Conservation (phyloP, 1,140 invertebrate genomes). For the Parasteatoda tepidariorum region DNA sequence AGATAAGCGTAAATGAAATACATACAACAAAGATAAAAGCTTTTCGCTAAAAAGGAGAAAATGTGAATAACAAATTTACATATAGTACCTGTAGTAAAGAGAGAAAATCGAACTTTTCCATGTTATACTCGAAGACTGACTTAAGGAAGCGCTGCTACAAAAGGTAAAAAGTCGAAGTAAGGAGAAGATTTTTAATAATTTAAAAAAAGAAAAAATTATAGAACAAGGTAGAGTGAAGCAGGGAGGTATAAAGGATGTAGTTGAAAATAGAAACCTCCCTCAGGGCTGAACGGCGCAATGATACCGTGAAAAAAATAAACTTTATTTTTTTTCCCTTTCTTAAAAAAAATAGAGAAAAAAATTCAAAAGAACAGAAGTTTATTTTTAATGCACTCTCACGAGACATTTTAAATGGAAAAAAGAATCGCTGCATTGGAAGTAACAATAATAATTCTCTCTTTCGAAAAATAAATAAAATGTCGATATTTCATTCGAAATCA, state of each 20-base stretch:
- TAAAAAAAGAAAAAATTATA: neutral
- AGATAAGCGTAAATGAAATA: conserved; percentile 33
- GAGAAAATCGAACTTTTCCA: neutral
- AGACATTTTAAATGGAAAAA: neutral
- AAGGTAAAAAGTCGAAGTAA: neutral
- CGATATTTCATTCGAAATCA: too few relatives aligned
- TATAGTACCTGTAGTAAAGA: neutral
- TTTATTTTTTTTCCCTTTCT: neutral
- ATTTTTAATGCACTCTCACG: neutral
- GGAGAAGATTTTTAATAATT: neutral
- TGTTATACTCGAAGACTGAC: neutral
- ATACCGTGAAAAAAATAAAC: neutral
- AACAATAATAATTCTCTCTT: too few relatives aligned
- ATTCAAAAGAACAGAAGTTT: neutral
- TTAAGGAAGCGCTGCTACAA: too few relatives aligned
- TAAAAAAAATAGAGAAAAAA: neutral
- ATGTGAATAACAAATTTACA: conserved; percentile 7
- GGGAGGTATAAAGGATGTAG: neutral
- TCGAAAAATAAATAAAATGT: too few relatives aligned
- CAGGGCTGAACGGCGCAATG: neutral
- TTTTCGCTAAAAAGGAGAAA: neutral
- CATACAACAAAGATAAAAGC: conserved; percentile 25
- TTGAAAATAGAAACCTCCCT: conserved; percentile 17
- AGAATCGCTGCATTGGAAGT: neutral
- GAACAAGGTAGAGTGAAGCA: neutral